These are phyloP conservation scores for Caenorhabditis becei DNA, from an alignment of 2,888 invertebrate species.

Conservation along the genomic window DNA sequence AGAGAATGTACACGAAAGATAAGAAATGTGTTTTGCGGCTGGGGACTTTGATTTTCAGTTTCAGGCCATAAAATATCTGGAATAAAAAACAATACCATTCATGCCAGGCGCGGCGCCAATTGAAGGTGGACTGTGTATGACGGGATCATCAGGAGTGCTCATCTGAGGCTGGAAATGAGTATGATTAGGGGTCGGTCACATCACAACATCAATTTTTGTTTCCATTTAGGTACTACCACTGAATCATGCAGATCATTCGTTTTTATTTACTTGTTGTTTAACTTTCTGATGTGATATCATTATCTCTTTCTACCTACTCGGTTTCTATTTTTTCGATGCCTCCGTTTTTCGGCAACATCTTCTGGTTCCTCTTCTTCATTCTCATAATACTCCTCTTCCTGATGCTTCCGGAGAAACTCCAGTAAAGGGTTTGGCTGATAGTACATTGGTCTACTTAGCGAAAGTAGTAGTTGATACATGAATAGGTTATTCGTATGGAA, in stretches of 20 bases:
- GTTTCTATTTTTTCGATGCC: constrained; percentile 18
- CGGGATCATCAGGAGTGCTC: constrained; percentile 79
- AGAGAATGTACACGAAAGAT: not conserved
- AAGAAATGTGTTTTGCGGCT: too few species aligned
- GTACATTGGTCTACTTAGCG: constrained; percentile 9
- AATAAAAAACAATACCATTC: constrained; percentile 23
- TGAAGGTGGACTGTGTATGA: constrained; percentile 78
- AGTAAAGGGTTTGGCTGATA: not conserved
- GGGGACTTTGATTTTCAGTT: too few species aligned
- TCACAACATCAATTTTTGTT: constrained; percentile 8
- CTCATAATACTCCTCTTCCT: not conserved
- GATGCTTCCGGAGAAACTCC: not conserved
- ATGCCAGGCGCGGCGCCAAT: constrained; percentile 63
- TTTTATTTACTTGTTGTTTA: not conserved
- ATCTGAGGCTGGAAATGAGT: constrained; percentile 75
- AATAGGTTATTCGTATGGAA: constrained; percentile 23
- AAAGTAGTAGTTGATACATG: constrained; percentile 36
- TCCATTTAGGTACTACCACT: constrained; percentile 34
- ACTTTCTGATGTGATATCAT: not conserved
- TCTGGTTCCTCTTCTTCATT: not conserved
- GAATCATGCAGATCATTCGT: constrained; percentile 27
- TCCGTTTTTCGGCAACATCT: constrained; percentile 18
- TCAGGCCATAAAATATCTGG: too few species aligned
- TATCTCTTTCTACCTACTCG: constrained; percentile 15
- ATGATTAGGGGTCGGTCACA: constrained; percentile 12